Evolutionary conservation across 2,888 invertebrate species (phyloP).

Genomic region (Unio pictorum): DNA sequence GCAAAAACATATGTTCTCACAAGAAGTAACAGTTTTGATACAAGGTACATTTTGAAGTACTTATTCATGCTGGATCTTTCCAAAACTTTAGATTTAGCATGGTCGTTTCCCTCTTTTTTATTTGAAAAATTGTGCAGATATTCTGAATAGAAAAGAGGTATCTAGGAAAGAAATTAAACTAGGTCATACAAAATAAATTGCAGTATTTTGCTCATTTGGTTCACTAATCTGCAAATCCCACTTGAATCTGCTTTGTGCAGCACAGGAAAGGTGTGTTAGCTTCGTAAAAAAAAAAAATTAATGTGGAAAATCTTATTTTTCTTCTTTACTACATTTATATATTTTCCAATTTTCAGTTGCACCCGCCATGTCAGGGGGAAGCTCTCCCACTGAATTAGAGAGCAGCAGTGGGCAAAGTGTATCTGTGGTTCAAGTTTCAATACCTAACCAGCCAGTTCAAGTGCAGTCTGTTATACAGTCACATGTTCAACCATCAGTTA

Average conservation of each 20-base stretch:
- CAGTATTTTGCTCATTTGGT: too few relatives aligned
- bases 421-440: slow-evolving; percentile 84
- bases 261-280: neutral
- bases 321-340: slow-evolving; percentile 9
- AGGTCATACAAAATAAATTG: too few relatives aligned
- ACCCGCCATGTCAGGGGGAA: slow-evolving; percentile 33
- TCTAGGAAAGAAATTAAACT: too few relatives aligned
- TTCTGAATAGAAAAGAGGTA: too few relatives aligned
- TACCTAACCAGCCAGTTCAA: slow-evolving; percentile 76
- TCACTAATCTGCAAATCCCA: too few relatives aligned
- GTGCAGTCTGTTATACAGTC: slow-evolving; percentile 83
- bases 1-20: too few relatives aligned
- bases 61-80: too few relatives aligned
- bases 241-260: neutral
- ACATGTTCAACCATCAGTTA: slow-evolving; percentile 92
- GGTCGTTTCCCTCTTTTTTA: too few relatives aligned
- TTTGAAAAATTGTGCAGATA: too few relatives aligned
- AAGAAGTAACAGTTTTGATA: too few relatives aligned
- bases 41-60: too few relatives aligned
- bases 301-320: neutral
- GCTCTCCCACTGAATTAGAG: neutral
- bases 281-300: neutral
- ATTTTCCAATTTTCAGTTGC: slow-evolving; percentile 10
- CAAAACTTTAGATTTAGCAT: too few relatives aligned
- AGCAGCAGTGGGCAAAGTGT: slow-evolving; percentile 48